These are phyloP conservation scores for Serinus canaria DNA, from an alignment of 2,113 vertebrate species.

Conservation along the genomic window DNA sequence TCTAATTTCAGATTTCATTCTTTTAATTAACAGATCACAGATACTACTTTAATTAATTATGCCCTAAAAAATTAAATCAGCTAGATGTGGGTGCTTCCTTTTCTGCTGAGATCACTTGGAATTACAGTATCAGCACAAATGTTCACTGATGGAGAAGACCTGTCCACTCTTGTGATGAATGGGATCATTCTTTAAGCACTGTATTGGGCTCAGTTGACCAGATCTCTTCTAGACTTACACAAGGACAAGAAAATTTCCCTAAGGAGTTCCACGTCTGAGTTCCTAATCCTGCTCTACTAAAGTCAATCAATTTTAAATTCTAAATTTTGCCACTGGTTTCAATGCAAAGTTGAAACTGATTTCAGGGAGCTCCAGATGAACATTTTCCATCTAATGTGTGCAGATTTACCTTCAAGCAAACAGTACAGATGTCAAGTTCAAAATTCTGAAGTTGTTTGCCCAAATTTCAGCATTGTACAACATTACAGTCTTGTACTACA, in stretches of 20 bases:
- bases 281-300: not conserved
- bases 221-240: not conserved
- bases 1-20: constrained; percentile 65
- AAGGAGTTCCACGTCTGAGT: not conserved
- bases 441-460: not conserved
- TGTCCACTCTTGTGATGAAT: not conserved
- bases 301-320: not conserved
- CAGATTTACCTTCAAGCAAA: not conserved
- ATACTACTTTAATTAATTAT: constrained; percentile 70
- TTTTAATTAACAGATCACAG: constrained; percentile 71
- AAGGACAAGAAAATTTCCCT: not conserved
- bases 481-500: not conserved
- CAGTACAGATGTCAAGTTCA: not conserved
- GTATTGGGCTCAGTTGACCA: not conserved
- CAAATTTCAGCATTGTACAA: not conserved
- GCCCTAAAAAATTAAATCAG: constrained; percentile 54
- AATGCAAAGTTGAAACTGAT: not conserved
- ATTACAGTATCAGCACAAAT: constrained; percentile 24
- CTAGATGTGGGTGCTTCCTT: constrained; percentile 27
- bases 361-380: not conserved
- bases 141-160: not conserved
- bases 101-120: constrained; percentile 50
- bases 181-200: not conserved
- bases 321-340: not conserved
- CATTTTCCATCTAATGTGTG: not conserved